A percentile compares a stretch with the other conserved stretches of the same genome.
These are phyloP conservation scores for Eucera pruinosa DNA, from an alignment of 2,888 invertebrate species.

Conservation along the genomic window DNA sequence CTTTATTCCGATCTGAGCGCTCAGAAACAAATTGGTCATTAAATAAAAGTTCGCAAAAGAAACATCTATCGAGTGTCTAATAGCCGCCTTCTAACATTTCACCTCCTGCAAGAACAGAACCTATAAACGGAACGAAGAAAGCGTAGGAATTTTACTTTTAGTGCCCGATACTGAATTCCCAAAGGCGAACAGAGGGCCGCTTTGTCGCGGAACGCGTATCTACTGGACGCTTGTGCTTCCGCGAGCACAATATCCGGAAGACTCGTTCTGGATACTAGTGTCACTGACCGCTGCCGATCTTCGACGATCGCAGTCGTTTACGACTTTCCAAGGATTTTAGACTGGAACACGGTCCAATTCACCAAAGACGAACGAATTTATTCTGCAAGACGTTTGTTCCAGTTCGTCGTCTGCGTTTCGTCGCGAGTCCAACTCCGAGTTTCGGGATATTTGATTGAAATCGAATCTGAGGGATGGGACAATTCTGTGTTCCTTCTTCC, in stretches of 20 bases:
- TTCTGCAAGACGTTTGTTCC: constrained; percentile 26
- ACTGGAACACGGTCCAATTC: constrained; percentile 24
- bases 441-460: constrained; percentile 27
- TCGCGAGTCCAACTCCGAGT: neutral
- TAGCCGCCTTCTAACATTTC: no score
- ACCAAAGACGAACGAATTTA: constrained; percentile 40
- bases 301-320: constrained; percentile 45
- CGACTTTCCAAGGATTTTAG: constrained; percentile 40
- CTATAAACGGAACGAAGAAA: constrained; percentile 20
- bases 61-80: no score
- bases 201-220: constrained; percentile 41
- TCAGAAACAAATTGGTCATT: no score
- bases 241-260: constrained; percentile 9
- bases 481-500: constrained; percentile 5
- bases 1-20: no score
- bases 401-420: constrained; percentile 5
- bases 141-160: constrained; percentile 65
- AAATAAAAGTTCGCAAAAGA: no score
- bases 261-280: constrained; percentile 23
- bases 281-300: constrained; percentile 45
- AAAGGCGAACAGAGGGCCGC: constrained; percentile 52
- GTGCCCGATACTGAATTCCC: constrained; percentile 46
- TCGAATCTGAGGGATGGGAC: neutral
- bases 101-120: no score
- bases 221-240: constrained; percentile 7